These are phyloP conservation scores for Spilarctia lutea DNA, from an alignment of 2,888 invertebrate genomes.

Conservation along the genomic window DNA sequence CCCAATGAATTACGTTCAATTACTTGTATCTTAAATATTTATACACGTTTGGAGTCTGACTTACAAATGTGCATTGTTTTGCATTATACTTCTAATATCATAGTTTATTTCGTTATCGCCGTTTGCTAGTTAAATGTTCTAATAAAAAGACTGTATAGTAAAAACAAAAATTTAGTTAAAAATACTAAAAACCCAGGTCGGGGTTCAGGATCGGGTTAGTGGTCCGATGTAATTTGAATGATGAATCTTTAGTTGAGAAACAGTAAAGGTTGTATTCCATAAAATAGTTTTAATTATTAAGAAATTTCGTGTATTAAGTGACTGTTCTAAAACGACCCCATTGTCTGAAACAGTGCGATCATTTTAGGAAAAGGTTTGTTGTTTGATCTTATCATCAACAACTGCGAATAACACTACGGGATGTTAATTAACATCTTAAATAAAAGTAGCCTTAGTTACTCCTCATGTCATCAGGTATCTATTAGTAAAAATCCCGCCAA, in stretches of 20 bases:
- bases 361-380: not conserved
- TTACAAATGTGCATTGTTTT: not conserved
- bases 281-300: not conserved
- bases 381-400: no score
- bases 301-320: not conserved
- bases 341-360: not conserved
- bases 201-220: not conserved
- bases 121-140: not conserved
- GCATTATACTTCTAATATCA: not conserved
- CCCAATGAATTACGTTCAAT: not conserved
- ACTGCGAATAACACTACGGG: no score
- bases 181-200: not conserved
- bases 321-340: no score
- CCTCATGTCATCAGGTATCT: no score
- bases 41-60: not conserved
- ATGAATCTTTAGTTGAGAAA: not conserved
- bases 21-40: not conserved
- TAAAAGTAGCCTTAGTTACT: no score
- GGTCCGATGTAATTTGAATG: not conserved
- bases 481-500: no score
- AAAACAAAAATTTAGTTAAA: no score
- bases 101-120: not conserved
- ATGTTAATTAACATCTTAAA: no score
- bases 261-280: not conserved
- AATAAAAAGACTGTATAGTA: not conserved